Conservation (phyloP, 2,113 vertebrate genomes). For the Balaenoptera acutorostrata region DNA sequence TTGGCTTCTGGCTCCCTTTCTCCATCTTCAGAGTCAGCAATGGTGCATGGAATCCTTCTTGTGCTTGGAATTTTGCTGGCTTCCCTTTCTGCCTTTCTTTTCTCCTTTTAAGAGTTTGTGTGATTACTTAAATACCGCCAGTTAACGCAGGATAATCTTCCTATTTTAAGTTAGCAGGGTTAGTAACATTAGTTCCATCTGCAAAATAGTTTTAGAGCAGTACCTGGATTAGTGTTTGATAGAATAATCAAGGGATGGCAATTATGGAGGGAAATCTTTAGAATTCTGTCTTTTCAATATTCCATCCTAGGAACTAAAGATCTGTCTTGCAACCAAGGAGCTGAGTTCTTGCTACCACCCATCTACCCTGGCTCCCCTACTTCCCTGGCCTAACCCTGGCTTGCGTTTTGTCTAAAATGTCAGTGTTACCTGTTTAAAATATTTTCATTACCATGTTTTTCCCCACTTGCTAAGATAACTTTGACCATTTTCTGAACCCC, state of each 20-base stretch:
- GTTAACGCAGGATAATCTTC: background rate
- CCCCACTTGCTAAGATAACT: background rate
- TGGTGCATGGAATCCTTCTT: background rate
- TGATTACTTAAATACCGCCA: accelerated
- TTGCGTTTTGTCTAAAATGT: background rate
- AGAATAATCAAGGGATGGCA: background rate
- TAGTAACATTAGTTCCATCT: background rate
- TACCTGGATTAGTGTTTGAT: background rate
- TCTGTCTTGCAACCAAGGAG: background rate
- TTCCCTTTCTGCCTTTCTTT: background rate
- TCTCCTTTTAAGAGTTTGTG: background rate
- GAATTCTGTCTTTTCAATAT: background rate
- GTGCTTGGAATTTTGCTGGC: background rate
- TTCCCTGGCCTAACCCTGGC: background rate
- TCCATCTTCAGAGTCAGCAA: background rate
- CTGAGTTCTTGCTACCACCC: background rate
- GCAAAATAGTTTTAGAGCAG: background rate
- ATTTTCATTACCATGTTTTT: background rate
- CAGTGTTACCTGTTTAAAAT: background rate
- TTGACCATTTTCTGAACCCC: background rate
- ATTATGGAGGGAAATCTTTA: background rate
- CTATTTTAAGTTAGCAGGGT: background rate
- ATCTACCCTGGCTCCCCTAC: background rate
- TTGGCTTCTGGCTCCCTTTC: background rate
- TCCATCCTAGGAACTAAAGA: background rate